phyloP scores from a whole-genome alignment of 2,888 invertebrate genomes.

The Lochmaea capreae region DNA sequence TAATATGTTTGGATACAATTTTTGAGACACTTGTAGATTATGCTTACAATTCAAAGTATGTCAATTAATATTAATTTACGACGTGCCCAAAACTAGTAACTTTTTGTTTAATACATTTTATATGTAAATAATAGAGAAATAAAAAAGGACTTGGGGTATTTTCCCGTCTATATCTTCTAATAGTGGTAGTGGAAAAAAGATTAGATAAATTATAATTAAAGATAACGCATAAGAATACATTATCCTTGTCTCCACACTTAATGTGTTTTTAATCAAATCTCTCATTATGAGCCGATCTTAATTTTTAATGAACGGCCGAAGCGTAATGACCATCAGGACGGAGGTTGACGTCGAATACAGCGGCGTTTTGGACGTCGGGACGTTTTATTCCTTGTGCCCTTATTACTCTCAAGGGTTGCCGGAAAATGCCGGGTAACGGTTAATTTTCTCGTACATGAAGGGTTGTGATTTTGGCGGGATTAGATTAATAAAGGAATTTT shows the following conservation, averaged over 20 bases:
- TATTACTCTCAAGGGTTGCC: conserved; percentile 41
- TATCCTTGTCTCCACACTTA: conserved; percentile 48
- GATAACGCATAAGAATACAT: not conserved
- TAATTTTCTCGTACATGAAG: conserved; percentile 34
- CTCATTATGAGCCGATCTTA: conserved; percentile 64
- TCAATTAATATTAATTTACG: too few relatives aligned
- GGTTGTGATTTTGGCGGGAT: conserved; percentile 34
- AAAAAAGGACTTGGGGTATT: too few relatives aligned
- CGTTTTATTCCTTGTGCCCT: conserved; percentile 33
- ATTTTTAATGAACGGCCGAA: conserved; percentile 64
- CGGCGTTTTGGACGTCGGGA: conserved; percentile 10
- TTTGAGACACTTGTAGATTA: too few relatives aligned
- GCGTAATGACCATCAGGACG: conserved; percentile 47
- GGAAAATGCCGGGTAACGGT: conserved; percentile 33
- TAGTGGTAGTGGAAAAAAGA: too few relatives aligned
- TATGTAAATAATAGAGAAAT: too few relatives aligned
- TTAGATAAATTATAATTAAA: not conserved
- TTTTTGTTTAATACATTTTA: too few relatives aligned
- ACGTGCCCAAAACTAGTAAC: too few relatives aligned
- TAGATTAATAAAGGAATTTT: conserved; percentile 37
- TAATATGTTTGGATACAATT: too few relatives aligned
- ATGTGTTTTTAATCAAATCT: conserved; percentile 67
- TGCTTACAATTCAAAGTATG: too few relatives aligned
- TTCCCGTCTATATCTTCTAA: too few relatives aligned
- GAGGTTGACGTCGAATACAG: conserved; percentile 33